These are phyloP conservation scores for Acanthococcus lagerstroemiae DNA, from an alignment of 2,888 invertebrate species.

Conservation along the genomic window DNA sequence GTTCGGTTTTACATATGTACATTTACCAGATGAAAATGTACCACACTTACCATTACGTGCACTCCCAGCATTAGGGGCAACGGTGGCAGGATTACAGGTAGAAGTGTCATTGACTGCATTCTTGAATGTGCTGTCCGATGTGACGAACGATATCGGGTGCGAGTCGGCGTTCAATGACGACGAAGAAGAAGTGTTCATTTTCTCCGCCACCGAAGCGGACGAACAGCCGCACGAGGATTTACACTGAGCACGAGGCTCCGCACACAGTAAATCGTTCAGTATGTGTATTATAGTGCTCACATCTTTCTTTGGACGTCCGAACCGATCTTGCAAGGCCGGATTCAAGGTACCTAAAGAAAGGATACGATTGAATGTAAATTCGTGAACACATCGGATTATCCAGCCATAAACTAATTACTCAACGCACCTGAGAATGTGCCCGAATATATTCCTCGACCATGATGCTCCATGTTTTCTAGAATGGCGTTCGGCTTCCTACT, in stretches of 20 bases:
- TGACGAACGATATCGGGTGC: not conserved
- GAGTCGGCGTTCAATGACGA: not conserved
- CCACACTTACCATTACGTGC: not conserved
- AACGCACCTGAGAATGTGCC: conserved; percentile 70
- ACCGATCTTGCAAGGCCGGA: conserved; percentile 82
- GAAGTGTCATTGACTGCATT: not conserved
- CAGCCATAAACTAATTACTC: not conserved
- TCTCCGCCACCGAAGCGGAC: not conserved
- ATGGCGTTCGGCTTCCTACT: conserved; percentile 56
- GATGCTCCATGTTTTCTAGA: conserved; percentile 85
- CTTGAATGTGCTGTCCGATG: not conserved
- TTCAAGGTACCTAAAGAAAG: conserved; percentile 65
- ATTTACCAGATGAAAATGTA: too few species aligned
- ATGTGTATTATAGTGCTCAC: conserved; percentile 94
- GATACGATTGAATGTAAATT: not conserved
- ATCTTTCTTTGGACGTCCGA: conserved; percentile 83
- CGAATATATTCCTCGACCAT: conserved; percentile 89
- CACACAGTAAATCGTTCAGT: conserved; percentile 83
- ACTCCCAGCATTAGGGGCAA: conserved; percentile 40
- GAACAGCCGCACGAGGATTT: conserved; percentile 27
- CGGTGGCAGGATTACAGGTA: not conserved
- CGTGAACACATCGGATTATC: not conserved
- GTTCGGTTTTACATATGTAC: too few species aligned
- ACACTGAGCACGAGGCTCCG: conserved; percentile 53
- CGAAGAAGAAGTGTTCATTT: not conserved